Base-by-base conservation (phyloP, 1,140 invertebrate genomes). In the Magallana angulata region DNA sequence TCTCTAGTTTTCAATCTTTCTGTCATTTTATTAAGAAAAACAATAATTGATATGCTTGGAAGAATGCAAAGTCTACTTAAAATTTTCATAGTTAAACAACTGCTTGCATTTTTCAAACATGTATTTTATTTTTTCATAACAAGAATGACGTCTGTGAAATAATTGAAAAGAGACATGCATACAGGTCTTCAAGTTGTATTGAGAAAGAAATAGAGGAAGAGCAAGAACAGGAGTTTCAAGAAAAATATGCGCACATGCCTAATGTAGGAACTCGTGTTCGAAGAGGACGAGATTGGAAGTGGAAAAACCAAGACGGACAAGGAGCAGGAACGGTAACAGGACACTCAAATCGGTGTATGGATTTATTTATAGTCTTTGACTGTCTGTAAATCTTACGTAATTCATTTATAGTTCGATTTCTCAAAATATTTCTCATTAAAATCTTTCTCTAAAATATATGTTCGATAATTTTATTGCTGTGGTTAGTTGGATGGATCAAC, bases 241-340 rank as follows among this genome's bases (percentile, higher is more conserved):
- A 85, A 48, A 82, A 64, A 16, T 83, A 89, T 36, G 18, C 84
- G 0, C 36, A 85, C 5, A 87, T 91, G 64, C 86, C 86, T 18
- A 59, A 87, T 0, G 84, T 91, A 24, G 91, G 91, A 6, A 89
- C 89, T 57, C 81, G 91, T 30, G 90, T 91, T 11, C 64, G 84
- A 4, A 68, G 89, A 59, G 91, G 91, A 1, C 87, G 82, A 24
- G 89, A 90, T 14, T 91, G 91, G 91, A 88, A 89, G 76, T 91
- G 89, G 88, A 62, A 48, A 18, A 85, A 90, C n/a, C 91, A 91
- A 83, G 90, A 91, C 76, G 57, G 18, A n/a, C 59, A 88, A 14
- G 88, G 88, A 18, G 86, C 88, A 60, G 91, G 91, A 48, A 91
- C 91, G 30, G 87, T 91, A 60, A 82, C 87, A 24, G 36, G 5